These are phyloP conservation scores for Penaeus japonicus DNA, from an alignment of 1,140 invertebrate genomes.

Conservation along the genomic window DNA sequence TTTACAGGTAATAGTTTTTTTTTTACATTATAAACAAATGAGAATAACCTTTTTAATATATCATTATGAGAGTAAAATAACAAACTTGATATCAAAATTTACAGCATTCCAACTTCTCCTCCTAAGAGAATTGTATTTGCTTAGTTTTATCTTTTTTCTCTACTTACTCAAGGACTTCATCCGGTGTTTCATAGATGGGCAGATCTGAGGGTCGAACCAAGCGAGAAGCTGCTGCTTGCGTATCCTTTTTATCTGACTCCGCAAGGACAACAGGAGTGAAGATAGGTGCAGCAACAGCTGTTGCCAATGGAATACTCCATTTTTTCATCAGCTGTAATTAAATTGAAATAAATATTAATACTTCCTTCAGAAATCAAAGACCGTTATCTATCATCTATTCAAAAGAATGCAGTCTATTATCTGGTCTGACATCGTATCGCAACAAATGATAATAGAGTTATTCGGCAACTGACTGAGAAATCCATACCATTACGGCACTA, in stretches of 20 bases:
- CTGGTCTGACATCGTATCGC: too few relatives aligned
- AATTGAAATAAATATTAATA: too few relatives aligned
- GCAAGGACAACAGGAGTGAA: constrained; percentile 26
- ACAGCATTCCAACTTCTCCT: background rate
- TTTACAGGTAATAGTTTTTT: background rate
- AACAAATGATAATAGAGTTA: too few relatives aligned
- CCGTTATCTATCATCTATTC: too few relatives aligned
- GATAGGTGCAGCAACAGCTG: constrained; percentile 15
- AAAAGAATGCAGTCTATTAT: too few relatives aligned
- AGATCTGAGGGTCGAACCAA: constrained; percentile 52
- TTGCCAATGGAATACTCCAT: constrained; percentile 33
- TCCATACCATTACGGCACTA: too few relatives aligned
- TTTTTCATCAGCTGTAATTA: constrained; percentile 18
- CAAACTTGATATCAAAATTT: background rate
- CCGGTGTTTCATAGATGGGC: constrained; percentile 42
- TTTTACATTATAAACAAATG: background rate
- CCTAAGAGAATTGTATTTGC: background rate
- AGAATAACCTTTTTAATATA: too few relatives aligned
- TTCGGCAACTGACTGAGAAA: too few relatives aligned
- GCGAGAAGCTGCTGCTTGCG: background rate
- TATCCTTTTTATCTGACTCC: background rate
- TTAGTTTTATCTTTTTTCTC: background rate
- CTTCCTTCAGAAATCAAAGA: too few relatives aligned
- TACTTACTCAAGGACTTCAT: constrained; percentile 44
- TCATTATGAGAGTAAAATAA: too few relatives aligned